phyloP scores from a whole-genome alignment of 2,113 vertebrate genomes.

The Lontra canadensis region DNA sequence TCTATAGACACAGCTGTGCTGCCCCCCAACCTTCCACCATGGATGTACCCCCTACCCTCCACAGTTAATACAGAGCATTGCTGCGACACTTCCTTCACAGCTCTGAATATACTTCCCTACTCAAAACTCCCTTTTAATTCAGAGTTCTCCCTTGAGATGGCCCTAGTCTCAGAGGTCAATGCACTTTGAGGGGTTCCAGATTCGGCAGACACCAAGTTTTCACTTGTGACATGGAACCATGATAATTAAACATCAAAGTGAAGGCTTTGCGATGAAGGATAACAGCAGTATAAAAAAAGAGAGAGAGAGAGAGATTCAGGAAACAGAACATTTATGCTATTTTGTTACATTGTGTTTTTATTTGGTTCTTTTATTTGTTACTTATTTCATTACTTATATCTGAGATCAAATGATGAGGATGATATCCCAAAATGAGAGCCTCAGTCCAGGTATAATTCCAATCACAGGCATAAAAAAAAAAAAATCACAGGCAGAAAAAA shows the following conservation, averaged over 20 bases:
- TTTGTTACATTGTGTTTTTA: background rate
- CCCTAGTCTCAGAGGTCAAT: background rate
- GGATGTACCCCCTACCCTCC: background rate
- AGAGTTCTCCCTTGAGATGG: background rate
- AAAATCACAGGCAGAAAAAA: no score
- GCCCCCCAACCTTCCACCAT: background rate
- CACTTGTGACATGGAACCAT: background rate
- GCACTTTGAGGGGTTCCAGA: background rate
- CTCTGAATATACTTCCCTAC: background rate
- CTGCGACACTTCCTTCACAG: background rate
- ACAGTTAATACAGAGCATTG: no score
- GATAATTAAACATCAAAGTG: background rate
- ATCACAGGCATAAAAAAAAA: no score
- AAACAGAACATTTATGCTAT: background rate
- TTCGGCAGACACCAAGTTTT: background rate
- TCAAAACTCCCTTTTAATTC: background rate
- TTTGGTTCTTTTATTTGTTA: background rate
- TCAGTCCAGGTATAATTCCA: background rate
- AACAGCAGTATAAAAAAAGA: background rate
- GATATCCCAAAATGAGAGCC: background rate
- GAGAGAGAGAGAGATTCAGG: background rate
- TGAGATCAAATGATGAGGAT: background rate
- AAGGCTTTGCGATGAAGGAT: background rate
- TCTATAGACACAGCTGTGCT: background rate
- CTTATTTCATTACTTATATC: background rate